These are phyloP conservation scores for Seriola aureovittata DNA, from an alignment of 2,113 vertebrate species.

Conservation along the genomic window DNA sequence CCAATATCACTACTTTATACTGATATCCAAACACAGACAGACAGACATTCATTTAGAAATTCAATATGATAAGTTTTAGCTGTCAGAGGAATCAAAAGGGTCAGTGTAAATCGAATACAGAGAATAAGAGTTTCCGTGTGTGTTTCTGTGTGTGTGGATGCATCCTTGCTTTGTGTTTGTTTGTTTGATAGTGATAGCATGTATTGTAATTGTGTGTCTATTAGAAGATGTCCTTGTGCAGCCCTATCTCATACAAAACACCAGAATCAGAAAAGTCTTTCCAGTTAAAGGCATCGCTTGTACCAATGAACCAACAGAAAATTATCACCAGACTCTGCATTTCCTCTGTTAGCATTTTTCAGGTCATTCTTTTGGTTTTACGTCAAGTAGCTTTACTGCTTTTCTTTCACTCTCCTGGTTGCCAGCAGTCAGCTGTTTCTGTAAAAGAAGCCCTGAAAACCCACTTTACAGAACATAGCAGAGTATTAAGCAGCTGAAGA, in stretches of 20 bases:
- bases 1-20: conserved; percentile 43
- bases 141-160: not conserved
- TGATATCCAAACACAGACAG: conserved; percentile 28
- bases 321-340: too few relatives aligned
- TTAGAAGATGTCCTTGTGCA: not conserved
- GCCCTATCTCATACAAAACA: not conserved
- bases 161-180: not conserved
- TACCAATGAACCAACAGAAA: too few relatives aligned
- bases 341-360: not conserved
- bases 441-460: not conserved
- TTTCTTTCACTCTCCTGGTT: not conserved
- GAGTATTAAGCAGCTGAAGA: too few relatives aligned
- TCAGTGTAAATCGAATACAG: conserved; percentile 54
- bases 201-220: not conserved
- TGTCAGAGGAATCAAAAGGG: conserved; percentile 31
- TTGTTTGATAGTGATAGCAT: not conserved
- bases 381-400: not conserved
- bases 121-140: conserved; percentile 45
- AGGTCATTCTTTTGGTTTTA: not conserved
- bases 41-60: conserved; percentile 49
- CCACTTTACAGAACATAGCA: too few relatives aligned
- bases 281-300: too few relatives aligned
- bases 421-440: not conserved
- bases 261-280: too few relatives aligned
- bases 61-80: conserved; percentile 22